These are phyloP conservation scores for Abramis brama DNA, from an alignment of 2,113 vertebrate species.

Conservation along the genomic window DNA sequence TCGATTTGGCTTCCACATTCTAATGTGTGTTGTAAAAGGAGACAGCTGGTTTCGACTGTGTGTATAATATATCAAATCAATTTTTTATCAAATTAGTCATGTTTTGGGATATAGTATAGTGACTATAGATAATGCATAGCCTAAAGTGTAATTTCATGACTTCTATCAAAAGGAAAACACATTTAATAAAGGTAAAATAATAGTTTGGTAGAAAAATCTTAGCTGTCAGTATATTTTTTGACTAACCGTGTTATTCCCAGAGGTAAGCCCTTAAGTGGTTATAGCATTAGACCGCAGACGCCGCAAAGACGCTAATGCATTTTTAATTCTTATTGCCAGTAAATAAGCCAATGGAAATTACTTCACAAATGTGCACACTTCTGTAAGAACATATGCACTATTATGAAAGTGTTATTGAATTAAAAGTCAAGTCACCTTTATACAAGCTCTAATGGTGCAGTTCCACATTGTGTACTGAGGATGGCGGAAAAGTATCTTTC, in stretches of 20 bases:
- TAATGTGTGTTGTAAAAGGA: not conserved
- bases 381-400: not conserved
- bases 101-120: not conserved
- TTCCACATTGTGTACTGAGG: not conserved
- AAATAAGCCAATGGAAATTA: not conserved
- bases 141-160: not conserved
- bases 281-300: not conserved
- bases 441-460: not conserved
- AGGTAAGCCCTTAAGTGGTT: not conserved
- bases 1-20: too few species aligned
- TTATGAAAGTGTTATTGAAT: not conserved
- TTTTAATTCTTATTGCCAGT: not conserved
- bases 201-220: not conserved
- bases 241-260: not conserved
- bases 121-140: not conserved
- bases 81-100: not conserved
- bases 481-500: conserved; percentile 9
- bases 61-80: not conserved
- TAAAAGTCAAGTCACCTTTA: not conserved
- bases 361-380: not conserved
- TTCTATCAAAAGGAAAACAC: not conserved
- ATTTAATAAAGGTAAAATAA: not conserved
- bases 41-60: not conserved
- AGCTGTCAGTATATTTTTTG: not conserved
- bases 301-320: too few species aligned